A percentile compares a stretch with the other conserved stretches of the same genome.
Evolutionary conservation across 2,888 invertebrate species (phyloP).

Genomic region (Uloborus plumipes): DNA sequence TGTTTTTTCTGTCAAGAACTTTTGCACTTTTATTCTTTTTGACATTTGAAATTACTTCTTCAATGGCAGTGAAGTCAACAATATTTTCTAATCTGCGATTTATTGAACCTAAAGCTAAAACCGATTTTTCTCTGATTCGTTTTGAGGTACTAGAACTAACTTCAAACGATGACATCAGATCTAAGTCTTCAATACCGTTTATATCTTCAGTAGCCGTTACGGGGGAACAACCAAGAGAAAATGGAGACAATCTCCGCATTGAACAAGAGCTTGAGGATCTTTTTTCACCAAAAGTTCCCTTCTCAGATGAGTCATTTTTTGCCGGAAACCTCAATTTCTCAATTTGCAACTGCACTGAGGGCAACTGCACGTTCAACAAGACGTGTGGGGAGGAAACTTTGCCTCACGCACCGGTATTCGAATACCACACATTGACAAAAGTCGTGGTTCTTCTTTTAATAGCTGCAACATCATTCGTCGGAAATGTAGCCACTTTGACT

Average conservation of each 20-base stretch:
- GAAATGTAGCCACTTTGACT: slow-evolving; percentile 82
- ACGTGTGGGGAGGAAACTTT: neutral
- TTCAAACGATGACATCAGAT: too few relatives aligned
- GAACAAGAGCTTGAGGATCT: neutral
- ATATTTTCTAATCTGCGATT: too few relatives aligned
- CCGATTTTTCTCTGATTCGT: too few relatives aligned
- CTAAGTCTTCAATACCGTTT: neutral
- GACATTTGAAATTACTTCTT: too few relatives aligned
- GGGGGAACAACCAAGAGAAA: neutral
- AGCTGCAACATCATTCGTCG: slow-evolving; percentile 81
- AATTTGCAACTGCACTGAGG: neutral
- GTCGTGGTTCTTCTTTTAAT: slow-evolving; percentile 79
- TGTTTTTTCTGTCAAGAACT: too few relatives aligned
- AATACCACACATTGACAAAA: slow-evolving; percentile 77
- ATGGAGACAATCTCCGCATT: neutral
- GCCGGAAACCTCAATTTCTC: neutral
- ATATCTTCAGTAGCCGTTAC: slow-evolving; percentile 5
- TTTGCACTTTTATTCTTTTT: too few relatives aligned
- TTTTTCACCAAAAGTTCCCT: neutral
- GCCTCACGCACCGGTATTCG: slow-evolving; percentile 75
- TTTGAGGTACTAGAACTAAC: too few relatives aligned
- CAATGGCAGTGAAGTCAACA: too few relatives aligned
- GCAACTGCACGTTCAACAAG: neutral
- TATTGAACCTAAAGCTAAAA: too few relatives aligned
- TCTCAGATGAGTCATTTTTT: neutral